Evolutionary conservation across 2,113 vertebrate species (phyloP), one percentile per base, ranked within the genome.

Genomic region (Rhinichthys klamathensis): DNA sequence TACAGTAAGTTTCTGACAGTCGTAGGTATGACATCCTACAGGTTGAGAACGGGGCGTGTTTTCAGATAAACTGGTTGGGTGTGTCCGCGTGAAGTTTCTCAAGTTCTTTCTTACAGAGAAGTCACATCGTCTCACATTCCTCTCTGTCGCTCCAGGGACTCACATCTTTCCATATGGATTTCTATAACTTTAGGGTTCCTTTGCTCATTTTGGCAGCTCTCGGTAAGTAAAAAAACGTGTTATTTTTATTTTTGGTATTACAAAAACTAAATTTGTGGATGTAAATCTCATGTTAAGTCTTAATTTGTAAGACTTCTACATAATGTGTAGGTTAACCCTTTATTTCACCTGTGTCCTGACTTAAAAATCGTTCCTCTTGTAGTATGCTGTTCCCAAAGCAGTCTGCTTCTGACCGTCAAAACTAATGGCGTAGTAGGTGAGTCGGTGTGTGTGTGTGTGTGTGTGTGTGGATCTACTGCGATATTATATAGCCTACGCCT

Each of bases 141-240:
- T 74, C 27, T 60, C 82, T 83, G 65, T 79, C 51, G 72, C 77
- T 77, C 51, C 74, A 85, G 76, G 73, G 67, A 65, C 23, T 32
- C 79, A 65, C 61, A 88, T 54, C 49, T 77, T 23, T 54, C 76
- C 63, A 44, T 56, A 90, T 90, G 88, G 82, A 89, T 83, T 80
- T 85, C 25, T 80, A 35, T 49, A 49, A 77, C 30, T 83, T 80
- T 3, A 65, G 84, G 9, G 61, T 77, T 56, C n/a, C 32, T 80
- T 76, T 88, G 65, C 32, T 90, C 2, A 16, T 89, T 76, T 70
- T 86, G 35, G 51, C 77, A 69, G 49, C 80, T 25, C 13, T 56
- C 41, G 82, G 89, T 90, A 79, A 88, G 87, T 75, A 44, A 6
- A 27, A 15, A 67, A 46, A 4, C 6, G 1, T 63, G 3, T 79